phyloP scores from a whole-genome alignment of 2,888 invertebrate genomes.

The Hyposoter dolosus region DNA sequence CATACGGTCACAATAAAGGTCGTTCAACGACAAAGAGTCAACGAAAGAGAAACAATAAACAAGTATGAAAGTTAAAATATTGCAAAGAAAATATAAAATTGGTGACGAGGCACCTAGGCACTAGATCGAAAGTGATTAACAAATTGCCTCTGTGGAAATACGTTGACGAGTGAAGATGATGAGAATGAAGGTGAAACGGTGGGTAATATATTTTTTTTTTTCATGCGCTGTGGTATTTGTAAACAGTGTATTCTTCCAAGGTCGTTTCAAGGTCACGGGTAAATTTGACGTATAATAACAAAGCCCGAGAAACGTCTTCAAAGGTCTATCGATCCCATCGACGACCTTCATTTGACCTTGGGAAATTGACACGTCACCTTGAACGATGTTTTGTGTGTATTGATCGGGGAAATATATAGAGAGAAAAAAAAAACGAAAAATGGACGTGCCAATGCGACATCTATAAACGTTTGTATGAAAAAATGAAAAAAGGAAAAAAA shows the following conservation, averaged over 20 bases:
- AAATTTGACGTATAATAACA: background rate
- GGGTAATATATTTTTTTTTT: constrained; percentile 45
- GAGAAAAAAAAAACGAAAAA: constrained; percentile 68
- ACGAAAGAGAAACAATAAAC: constrained; percentile 59
- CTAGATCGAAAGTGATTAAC: constrained; percentile 57
- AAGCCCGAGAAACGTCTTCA: background rate
- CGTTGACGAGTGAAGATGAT: constrained; percentile 52
- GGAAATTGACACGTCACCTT: constrained; percentile 15
- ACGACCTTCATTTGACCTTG: background rate
- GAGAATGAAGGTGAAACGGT: constrained; percentile 47
- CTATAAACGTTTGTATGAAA: constrained; percentile 69
- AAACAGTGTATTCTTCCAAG: constrained; percentile 10
- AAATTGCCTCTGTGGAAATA: constrained; percentile 47
- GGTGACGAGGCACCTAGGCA: constrained; percentile 70
- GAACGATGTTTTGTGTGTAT: constrained; percentile 26
- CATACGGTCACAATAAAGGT: constrained; percentile 56
- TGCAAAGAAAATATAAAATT: constrained; percentile 57
- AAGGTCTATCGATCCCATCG: background rate
- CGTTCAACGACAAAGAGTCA: constrained; percentile 73
- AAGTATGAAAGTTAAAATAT: constrained; percentile 65
- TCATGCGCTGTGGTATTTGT: constrained; percentile 37
- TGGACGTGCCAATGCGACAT: constrained; percentile 82
- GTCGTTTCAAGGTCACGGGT: background rate
- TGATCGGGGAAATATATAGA: constrained; percentile 57
- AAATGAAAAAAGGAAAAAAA: constrained; percentile 63